These are phyloP conservation scores for Ceratothoa steindachneri DNA, from an alignment of 2,888 invertebrate species.

Conservation along the genomic window DNA sequence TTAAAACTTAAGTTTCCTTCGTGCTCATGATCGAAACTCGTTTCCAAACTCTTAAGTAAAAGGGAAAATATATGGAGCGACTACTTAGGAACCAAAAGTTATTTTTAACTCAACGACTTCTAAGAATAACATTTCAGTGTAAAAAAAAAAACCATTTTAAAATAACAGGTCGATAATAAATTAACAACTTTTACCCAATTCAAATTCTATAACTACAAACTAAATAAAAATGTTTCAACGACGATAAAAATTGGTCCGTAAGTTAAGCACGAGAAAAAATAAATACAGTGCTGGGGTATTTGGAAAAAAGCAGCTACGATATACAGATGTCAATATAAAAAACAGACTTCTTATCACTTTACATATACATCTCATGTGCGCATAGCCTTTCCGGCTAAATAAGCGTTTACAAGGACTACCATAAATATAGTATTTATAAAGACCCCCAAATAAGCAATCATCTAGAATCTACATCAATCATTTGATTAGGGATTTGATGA, in stretches of 20 bases:
- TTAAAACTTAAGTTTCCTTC: no score
- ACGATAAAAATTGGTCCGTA: background rate
- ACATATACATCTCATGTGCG: background rate
- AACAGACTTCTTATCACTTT: no score
- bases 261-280: background rate
- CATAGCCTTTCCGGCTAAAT: no score
- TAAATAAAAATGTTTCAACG: background rate
- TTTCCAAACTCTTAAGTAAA: no score
- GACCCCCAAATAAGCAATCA: background rate
- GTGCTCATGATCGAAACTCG: no score
- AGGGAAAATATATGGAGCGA: no score
- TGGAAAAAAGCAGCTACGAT: background rate
- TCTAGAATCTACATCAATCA: constrained; percentile 54
- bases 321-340: no score
- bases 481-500: constrained; percentile 83
- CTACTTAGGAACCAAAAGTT: no score
- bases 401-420: no score
- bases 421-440: background rate
- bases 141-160: background rate
- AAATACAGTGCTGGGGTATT: background rate
- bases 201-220: background rate
- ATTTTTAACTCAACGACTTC: background rate
- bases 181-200: background rate
- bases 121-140: background rate
- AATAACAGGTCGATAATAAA: background rate